These are phyloP conservation scores for Copidosoma floridanum DNA, from an alignment of 1,140 invertebrate genomes.

Conservation along the genomic window DNA sequence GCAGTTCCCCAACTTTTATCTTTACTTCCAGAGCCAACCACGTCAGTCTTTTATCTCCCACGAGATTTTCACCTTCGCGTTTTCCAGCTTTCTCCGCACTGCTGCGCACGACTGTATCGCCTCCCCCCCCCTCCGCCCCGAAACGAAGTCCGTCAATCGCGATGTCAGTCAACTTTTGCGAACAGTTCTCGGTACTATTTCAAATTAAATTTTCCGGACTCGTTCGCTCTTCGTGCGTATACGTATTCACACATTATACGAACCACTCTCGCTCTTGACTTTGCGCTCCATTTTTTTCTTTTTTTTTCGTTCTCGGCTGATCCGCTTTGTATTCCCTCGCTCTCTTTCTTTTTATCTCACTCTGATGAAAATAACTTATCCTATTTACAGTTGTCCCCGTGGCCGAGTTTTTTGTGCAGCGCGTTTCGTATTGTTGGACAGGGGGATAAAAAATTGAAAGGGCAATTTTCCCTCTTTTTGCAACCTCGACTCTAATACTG, in stretches of 20 bases:
- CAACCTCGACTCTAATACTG: no score
- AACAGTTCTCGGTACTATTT: background rate
- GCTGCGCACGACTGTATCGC: background rate
- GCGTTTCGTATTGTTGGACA: no score
- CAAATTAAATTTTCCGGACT: slow-evolving; percentile 12
- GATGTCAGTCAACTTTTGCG: slow-evolving; percentile 6
- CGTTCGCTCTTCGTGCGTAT: background rate
- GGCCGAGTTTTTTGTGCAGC: no score
- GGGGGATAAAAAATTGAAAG: no score
- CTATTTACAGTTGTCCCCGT: slow-evolving; percentile 6
- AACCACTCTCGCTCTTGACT: no score
- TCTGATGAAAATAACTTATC: slow-evolving; percentile 1
- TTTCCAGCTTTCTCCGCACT: background rate
- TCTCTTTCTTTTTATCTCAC: no score
- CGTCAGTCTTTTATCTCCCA: background rate
- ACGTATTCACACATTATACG: no score
- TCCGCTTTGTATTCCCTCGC: no score
- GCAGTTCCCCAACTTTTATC: no score
- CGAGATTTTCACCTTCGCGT: background rate
- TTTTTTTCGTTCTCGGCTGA: background rate
- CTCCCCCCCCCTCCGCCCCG: background rate
- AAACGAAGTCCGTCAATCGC: slow-evolving; percentile 16
- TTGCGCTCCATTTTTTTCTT: background rate
- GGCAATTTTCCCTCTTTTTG: no score
- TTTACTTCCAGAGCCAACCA: no score